Evolutionary conservation across 2,888 invertebrate genomes (phyloP).

Genomic region (Macrosoma leucophasiata): DNA sequence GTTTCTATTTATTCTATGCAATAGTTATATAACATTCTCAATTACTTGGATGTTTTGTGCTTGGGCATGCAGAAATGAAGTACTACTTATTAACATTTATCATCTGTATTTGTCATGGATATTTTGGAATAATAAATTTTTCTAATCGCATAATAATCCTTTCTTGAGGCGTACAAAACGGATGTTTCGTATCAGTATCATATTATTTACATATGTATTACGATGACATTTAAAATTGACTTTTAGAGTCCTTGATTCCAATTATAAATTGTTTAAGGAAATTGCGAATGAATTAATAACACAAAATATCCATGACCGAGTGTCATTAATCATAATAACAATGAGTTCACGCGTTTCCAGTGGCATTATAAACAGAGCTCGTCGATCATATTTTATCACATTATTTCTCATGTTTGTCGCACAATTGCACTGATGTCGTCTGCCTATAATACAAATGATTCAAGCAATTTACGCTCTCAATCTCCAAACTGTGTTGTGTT

Average conservation of each 20-base stretch:
- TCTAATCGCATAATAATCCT: too few relatives aligned
- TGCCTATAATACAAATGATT: slow-evolving; percentile 22
- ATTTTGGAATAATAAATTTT: too few relatives aligned
- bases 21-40: slow-evolving; percentile 60
- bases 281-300: not conserved
- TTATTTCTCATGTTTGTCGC: too few relatives aligned
- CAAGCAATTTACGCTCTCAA: slow-evolving; percentile 29
- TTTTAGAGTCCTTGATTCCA: too few relatives aligned
- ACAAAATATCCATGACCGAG: slow-evolving; percentile 46
- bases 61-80: slow-evolving; percentile 75
- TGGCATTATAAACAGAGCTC: slow-evolving; percentile 66
- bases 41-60: slow-evolving; percentile 58
- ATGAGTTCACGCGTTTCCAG: slow-evolving; percentile 54
- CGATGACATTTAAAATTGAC: too few relatives aligned
- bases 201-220: too few relatives aligned
- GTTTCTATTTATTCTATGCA: slow-evolving; percentile 37
- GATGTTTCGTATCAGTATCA: too few relatives aligned
- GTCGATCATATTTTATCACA: too few relatives aligned
- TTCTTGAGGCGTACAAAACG: too few relatives aligned
- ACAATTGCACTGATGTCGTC: slow-evolving; percentile 31
- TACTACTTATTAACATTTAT: slow-evolving; percentile 41
- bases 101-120: slow-evolving; percentile 41
- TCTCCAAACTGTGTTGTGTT: too few relatives aligned
- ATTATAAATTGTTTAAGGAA: slow-evolving; percentile 2
- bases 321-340: slow-evolving; percentile 56